Conservation (phyloP, 1,140 invertebrate genomes). For the Coptotermes formosanus region DNA sequence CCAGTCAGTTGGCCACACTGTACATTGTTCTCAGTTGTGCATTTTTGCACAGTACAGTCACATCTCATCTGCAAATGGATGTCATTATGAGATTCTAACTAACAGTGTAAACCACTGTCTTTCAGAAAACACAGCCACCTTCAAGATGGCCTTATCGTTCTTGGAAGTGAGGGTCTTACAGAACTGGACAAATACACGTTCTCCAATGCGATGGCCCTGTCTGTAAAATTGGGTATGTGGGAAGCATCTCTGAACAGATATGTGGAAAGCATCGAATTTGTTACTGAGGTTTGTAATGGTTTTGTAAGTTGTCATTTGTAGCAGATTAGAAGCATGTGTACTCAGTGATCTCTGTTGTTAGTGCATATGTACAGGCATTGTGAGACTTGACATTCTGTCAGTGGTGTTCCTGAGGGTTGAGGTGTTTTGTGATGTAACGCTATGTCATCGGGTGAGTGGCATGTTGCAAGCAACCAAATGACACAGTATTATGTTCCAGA, state of each 20-base stretch:
- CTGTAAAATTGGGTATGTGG: constrained; percentile 90
- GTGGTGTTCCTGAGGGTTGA: no score
- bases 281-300: constrained; percentile 61
- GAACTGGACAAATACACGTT: constrained; percentile 74
- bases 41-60: no score
- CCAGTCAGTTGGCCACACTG: no score
- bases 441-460: no score
- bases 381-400: no score
- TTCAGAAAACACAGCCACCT: constrained; percentile 19
- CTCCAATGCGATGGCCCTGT: constrained; percentile 88
- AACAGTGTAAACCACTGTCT: background rate
- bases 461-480: no score
- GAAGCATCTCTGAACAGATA: constrained; percentile 81
- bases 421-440: no score
- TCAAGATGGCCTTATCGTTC: background rate
- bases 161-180: background rate
- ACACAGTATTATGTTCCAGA: no score
- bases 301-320: background rate
- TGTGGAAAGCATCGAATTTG: constrained; percentile 76
- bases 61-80: no score
- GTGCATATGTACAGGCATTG: no score
- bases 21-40: no score
- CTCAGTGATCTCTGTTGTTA: background rate
- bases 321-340: background rate
- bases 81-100: background rate